These are phyloP conservation scores for Zalophus californianus DNA, from an alignment of 2,797 vertebrate species.

Conservation along the genomic window DNA sequence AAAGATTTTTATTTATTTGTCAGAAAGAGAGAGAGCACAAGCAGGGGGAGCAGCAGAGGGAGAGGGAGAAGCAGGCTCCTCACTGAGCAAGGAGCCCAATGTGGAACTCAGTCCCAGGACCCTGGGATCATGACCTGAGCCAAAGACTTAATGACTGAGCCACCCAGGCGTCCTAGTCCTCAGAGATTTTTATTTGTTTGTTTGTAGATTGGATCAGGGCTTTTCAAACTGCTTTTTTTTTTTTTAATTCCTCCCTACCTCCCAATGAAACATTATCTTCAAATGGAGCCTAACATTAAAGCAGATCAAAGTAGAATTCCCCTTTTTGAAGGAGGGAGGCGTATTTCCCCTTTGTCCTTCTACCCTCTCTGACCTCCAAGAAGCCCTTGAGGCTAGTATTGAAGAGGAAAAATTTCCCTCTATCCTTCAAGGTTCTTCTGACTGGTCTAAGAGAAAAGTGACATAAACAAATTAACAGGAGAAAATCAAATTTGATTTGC, in stretches of 20 bases:
- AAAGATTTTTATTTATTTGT: neutral
- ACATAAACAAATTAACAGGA: neutral
- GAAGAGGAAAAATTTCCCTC: neutral
- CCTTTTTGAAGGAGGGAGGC: neutral
- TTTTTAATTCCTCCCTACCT: neutral
- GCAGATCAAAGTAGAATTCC: neutral
- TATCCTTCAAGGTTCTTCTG: neutral
- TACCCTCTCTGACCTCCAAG: neutral
- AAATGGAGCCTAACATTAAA: neutral
- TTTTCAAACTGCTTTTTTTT: neutral
- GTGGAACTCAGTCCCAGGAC: too few species aligned
- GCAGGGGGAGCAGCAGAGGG: too few species aligned
- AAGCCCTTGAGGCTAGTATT: neutral
- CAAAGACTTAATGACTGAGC: too few species aligned
- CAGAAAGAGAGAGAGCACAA: too few species aligned
- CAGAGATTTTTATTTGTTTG: neutral
- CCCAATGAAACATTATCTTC: slow-evolving; percentile 26
- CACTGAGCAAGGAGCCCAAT: too few species aligned
- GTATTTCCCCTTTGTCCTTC: neutral
- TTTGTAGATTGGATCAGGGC: neutral
- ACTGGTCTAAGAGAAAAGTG: neutral
- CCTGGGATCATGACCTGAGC: too few species aligned
- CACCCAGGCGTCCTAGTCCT: neutral
- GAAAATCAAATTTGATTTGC: neutral
- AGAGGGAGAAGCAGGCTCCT: too few species aligned